Evolutionary conservation across 2,113 vertebrate genomes (phyloP), one percentile per base, ranked within the genome.

Genomic region (Ia io): DNA sequence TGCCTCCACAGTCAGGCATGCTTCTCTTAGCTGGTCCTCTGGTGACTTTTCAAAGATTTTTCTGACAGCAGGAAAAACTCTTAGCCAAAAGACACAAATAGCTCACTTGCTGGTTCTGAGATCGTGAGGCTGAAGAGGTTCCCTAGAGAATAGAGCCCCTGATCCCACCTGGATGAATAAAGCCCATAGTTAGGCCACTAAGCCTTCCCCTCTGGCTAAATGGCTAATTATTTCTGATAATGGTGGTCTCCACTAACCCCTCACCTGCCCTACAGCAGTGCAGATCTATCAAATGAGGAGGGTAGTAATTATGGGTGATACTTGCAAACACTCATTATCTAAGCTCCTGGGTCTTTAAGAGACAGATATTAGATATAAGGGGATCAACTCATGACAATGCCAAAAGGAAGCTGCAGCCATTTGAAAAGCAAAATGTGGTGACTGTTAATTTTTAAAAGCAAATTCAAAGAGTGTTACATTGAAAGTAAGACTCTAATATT

Each of bases 261-360:
- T 96, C 93, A 91, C 59, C 80, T 77, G 76, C 87, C 80, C 94
- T 84, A 87, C 71, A 82, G 79, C 90, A 93, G 47, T 77, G 76
- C 77, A 92, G 42, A 91, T 89, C 89, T 91, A 49, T 71, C 49
- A 35, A 40, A 44, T 51, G 37, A 90, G 51, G 28, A 94, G 51
- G 93, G 47, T 47, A 63, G 87, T 88, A 90, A 96, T 97, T 96
- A 93, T 47, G 40, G 47, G 56, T 84, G 73, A 85, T 88, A 56
- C 77, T 88, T 93, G 70, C 87, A 94, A 96, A 97, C 47, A 93
- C 28, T 96, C 96, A 94, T 88, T 96, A 78, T 69, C 80, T 95
- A 91, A 93, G 87, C 84, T 94, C 80, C 74, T 25, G 49, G 76
- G 82, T 93, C 89, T 95, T 93, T 83, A 70, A 76, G 70, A 93